Evolutionary conservation across 2,888 invertebrate species (phyloP), one percentile per base, ranked within the genome.

Genomic region (Melanostoma mellinum): DNA sequence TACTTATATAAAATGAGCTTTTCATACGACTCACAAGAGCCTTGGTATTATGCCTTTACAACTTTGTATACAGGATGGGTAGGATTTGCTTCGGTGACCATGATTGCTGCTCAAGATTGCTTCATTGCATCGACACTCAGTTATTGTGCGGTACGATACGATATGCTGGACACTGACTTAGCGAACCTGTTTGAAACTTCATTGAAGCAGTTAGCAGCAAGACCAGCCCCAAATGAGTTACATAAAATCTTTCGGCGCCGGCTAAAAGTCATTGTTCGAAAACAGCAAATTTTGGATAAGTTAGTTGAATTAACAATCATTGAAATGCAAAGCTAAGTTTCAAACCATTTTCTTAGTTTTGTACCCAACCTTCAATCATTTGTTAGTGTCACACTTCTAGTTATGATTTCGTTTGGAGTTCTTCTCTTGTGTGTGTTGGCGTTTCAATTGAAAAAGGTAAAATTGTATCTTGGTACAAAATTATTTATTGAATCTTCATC

Each of bases 1-100:
- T 86, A 85, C 33, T 71, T 86, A 42, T 86, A 85, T 61, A 80
- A 81, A 10, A 82, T 85, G 86, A 68, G 81, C 6, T 86, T 86
- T 56, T 56, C 50, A 44, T 86, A 86, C 46, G 85, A 87, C 9
- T 85, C 86, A 5, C 86, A 87, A 50, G 80, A 58, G 5, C 85
- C 86, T 4, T 55, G n/a, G 38, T 40, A 60, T 4, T 69, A 69
- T 53, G 46, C 46, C 5, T n/a, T 69, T 8, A 69, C 69, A 6
- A 58, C 46, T 0, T 38, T 69, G 2, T 69, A 69, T 10, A 69
- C 69, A 6, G 46, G 56, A 4, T 69, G 46, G 58, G 58, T 56
- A 9, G 56, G 56, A 40, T 38, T 44, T 10, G n/a, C 69, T 10
- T 58, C 56, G 0, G 69, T 38, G 38, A 58, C 56, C 2, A 3